phyloP scores from a whole-genome alignment of 2,797 vertebrate species.

The Naso thynnoides region DNA sequence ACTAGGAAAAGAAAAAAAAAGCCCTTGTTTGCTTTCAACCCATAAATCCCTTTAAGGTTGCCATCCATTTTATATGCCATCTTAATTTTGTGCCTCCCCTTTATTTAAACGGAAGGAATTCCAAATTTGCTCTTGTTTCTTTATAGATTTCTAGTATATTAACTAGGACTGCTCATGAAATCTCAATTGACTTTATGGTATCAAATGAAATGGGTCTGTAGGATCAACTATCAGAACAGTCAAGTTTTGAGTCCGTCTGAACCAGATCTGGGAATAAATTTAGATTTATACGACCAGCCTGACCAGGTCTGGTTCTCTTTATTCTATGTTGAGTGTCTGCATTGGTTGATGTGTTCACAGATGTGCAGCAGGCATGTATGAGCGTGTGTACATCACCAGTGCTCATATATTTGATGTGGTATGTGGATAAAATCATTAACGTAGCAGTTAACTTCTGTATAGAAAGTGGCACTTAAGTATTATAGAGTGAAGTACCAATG shows the following conservation, averaged over 20 bases:
- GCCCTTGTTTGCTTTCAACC: neutral
- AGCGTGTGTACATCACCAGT: neutral
- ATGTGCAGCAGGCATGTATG: neutral
- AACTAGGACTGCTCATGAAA: neutral
- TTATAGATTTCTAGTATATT: neutral
- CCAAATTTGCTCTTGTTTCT: conserved; percentile 25
- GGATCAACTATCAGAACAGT: neutral
- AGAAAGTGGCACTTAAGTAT: neutral
- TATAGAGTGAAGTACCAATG: neutral
- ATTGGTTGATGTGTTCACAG: too few species aligned
- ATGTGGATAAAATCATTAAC: neutral
- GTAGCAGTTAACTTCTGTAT: too few species aligned
- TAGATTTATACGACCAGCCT: too few species aligned
- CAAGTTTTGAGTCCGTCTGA: neutral
- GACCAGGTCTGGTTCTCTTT: neutral
- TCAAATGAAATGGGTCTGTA: neutral
- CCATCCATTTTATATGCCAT: conserved; percentile 14
- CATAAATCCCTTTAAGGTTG: conserved; percentile 28
- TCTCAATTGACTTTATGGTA: neutral
- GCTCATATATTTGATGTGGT: neutral
- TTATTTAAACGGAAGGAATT: conserved; percentile 55
- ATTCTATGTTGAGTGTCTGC: neutral
- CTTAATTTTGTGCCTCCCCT: conserved; percentile 52
- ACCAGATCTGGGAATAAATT: neutral
- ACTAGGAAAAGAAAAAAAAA: conserved; percentile 15